Evolutionary conservation across 2,797 vertebrate species (phyloP).

Genomic region (Schizopygopsis pylzovi): DNA sequence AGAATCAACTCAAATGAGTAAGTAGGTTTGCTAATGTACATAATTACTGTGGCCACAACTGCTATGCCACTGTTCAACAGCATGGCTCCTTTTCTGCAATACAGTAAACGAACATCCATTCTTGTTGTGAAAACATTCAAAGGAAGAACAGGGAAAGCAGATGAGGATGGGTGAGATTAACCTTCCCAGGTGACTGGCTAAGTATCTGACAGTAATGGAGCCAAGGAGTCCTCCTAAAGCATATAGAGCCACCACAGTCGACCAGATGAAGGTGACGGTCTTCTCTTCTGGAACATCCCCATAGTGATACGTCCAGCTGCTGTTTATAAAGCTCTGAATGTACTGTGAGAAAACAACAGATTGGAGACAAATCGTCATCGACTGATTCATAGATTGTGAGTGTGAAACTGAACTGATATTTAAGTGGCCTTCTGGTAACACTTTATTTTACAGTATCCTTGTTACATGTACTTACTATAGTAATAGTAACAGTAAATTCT

Average conservation of each 20-base stretch:
- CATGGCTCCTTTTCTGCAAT: conserved; percentile 79
- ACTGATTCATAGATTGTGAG: neutral
- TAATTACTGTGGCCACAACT: conserved; percentile 71
- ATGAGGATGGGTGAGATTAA: conserved; percentile 56
- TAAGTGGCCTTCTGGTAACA: neutral
- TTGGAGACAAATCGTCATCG: neutral
- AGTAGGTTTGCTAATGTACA: conserved; percentile 76
- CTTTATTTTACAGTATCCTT: neutral
- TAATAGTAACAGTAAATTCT: neutral
- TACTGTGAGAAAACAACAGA: conserved; percentile 68
- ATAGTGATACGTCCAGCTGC: conserved; percentile 78
- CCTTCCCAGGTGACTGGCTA: conserved; percentile 81
- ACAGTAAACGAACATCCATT: neutral
- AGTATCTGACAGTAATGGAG: conserved; percentile 67
- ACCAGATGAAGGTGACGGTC: conserved; percentile 81
- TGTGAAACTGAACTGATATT: neutral
- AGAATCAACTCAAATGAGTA: conserved; percentile 86
- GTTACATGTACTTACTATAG: neutral
- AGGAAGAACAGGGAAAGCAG: neutral
- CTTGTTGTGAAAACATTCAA: neutral
- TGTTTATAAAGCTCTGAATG: conserved; percentile 83
- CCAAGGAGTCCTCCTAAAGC: conserved; percentile 80
- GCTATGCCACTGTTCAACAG: conserved; percentile 72
- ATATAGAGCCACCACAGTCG: conserved; percentile 78
- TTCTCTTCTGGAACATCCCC: conserved; percentile 67